These are phyloP conservation scores for Andrena praecox DNA, from an alignment of 2,888 invertebrate species.

Conservation along the genomic window DNA sequence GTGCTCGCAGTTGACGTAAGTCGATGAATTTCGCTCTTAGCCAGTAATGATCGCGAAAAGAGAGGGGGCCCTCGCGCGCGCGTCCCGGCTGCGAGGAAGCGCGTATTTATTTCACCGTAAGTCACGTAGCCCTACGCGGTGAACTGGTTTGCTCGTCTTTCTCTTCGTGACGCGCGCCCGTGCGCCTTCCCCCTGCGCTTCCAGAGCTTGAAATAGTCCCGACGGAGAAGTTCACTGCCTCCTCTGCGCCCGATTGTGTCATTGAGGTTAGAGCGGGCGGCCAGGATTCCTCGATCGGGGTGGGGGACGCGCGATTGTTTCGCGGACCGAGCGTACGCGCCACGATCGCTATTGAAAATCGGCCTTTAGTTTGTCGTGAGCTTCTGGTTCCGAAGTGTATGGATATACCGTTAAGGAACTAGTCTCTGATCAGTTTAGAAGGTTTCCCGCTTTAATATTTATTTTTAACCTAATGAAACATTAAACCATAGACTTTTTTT, in stretches of 20 bases:
- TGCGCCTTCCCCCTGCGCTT: constrained; percentile 23
- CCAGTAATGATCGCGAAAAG: constrained; percentile 31
- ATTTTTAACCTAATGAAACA: no score
- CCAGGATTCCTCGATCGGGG: constrained; percentile 25
- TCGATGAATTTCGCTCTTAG: constrained; percentile 70
- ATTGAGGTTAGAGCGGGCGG: constrained; percentile 30
- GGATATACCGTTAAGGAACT: no score
- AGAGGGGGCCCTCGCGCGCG: constrained; percentile 5
- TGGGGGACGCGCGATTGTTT: constrained; percentile 3
- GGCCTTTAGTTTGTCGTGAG: neutral
- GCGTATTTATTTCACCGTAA: neutral
- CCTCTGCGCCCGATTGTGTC: constrained; percentile 34
- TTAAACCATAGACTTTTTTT: no score
- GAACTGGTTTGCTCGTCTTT: constrained; percentile 49
- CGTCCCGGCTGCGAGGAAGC: constrained; percentile 15
- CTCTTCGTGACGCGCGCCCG: constrained; percentile 16
- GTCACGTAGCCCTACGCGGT: constrained; percentile 40
- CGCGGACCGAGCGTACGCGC: neutral
- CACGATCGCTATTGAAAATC: neutral
- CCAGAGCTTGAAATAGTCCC: constrained; percentile 45
- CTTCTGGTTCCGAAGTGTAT: no score
- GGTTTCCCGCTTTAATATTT: no score
- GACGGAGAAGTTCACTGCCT: constrained; percentile 52
- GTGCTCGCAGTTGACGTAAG: constrained; percentile 73
- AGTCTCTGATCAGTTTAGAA: no score